phyloP scores from a whole-genome alignment of 2,888 invertebrate species.

The Euphydryas editha region DNA sequence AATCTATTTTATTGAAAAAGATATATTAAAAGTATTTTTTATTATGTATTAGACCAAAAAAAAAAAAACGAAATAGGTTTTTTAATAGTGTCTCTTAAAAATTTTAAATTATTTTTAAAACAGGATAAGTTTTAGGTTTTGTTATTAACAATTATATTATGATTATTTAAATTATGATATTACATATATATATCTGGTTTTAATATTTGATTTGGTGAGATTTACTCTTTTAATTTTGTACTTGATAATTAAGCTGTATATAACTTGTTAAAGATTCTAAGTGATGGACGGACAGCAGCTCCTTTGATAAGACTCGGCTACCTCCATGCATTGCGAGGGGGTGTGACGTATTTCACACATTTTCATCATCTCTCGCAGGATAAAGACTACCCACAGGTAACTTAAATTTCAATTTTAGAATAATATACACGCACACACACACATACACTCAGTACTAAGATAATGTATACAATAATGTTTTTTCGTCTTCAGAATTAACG shows the following conservation, averaged over 20 bases:
- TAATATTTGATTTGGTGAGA: neutral
- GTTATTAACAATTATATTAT: too few species aligned
- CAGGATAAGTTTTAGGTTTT: too few species aligned
- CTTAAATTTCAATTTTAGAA: neutral
- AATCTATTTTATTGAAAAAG: too few species aligned
- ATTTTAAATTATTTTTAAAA: too few species aligned
- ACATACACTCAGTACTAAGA: too few species aligned
- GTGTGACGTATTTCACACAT: conserved; percentile 93
- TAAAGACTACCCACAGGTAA: conserved; percentile 90
- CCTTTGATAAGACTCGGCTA: conserved; percentile 92
- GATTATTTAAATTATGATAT: too few species aligned
- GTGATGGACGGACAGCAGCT: conserved; percentile 96
- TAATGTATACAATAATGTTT: neutral
- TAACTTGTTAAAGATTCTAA: conserved; percentile 84
- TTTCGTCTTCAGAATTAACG: neutral
- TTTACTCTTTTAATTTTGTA: conserved; percentile 3
- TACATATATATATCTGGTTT: neutral
- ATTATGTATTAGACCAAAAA: too few species aligned
- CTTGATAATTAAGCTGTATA: conserved; percentile 1
- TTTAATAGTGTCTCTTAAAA: too few species aligned
- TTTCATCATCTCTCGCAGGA: conserved; percentile 94
- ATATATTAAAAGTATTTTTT: too few species aligned
- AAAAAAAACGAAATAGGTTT: too few species aligned
- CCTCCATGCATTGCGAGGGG: conserved; percentile 90
- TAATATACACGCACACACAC: neutral